Evolutionary conservation across 2,888 invertebrate species (phyloP).

Genomic region (Caenorhabditis uteleia): DNA sequence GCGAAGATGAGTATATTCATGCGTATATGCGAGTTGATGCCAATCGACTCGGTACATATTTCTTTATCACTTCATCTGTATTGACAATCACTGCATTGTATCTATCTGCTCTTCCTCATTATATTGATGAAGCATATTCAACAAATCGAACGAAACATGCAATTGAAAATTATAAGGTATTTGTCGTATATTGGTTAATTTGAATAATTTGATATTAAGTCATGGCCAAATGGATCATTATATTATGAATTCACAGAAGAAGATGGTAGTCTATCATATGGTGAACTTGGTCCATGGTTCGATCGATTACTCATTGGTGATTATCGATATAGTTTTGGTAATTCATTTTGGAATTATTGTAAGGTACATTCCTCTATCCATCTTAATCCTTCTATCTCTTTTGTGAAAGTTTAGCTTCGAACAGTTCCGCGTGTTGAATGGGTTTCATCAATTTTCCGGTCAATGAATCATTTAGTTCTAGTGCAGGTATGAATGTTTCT

Average conservation of each 20-base stretch:
- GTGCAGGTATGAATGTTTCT: conserved; percentile 18
- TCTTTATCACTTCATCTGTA: conserved; percentile 19
- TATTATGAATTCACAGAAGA: conserved; percentile 15
- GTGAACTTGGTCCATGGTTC: conserved; percentile 22
- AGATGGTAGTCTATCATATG: conserved; percentile 4
- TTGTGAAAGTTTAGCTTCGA: conserved; percentile 12
- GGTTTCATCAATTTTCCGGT: conserved; percentile 32
- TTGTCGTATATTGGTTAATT: conserved; percentile 2
- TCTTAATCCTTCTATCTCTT: background rate
- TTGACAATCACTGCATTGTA: conserved; percentile 25
- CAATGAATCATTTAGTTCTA: conserved; percentile 26
- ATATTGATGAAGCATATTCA: conserved; percentile 14
- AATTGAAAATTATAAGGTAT: conserved; percentile 27
- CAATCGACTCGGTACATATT: conserved; percentile 11
- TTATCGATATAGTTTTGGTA: conserved; percentile 20
- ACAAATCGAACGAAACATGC: conserved; percentile 15
- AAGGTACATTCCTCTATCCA: conserved; percentile 3
- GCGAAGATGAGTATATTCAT: conserved; percentile 16
- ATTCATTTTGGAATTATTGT: conserved; percentile 30
- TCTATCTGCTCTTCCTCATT: conserved; percentile 30
- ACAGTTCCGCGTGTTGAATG: conserved; percentile 16
- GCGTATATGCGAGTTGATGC: conserved; percentile 26
- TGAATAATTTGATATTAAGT: conserved; percentile 1
- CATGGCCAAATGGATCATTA: conserved; percentile 18
- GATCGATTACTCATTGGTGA: conserved; percentile 24